Conservation (phyloP, 2,113 vertebrate species). For the Cinclus cinclus region DNA sequence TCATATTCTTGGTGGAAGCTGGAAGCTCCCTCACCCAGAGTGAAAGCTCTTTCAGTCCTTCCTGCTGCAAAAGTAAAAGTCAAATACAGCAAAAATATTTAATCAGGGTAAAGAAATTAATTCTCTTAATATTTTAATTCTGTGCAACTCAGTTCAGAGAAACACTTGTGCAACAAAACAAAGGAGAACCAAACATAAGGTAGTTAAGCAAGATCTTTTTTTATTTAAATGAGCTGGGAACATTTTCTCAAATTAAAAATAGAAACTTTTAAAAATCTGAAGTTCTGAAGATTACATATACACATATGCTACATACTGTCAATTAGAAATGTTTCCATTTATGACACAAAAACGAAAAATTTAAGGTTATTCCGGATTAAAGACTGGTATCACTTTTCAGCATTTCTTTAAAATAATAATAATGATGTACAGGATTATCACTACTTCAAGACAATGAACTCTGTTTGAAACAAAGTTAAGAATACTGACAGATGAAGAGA, state of each 20-base stretch:
- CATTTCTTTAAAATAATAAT: background rate
- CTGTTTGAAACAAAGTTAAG: background rate
- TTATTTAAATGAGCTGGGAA: conserved; percentile 65
- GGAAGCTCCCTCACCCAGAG: background rate
- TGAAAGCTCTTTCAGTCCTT: background rate
- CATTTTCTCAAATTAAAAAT: conserved; percentile 65
- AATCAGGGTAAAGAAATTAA: background rate
- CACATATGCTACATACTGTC: conserved; percentile 49
- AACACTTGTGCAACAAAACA: background rate
- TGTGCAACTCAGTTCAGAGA: background rate
- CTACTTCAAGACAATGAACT: background rate
- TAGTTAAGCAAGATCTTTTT: conserved; percentile 49
- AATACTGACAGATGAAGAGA: background rate
- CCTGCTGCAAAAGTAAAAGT: background rate
- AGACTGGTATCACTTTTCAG: background rate
- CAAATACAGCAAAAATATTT: background rate
- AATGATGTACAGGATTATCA: background rate
- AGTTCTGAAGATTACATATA: conserved; percentile 50
- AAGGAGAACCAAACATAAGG: background rate
- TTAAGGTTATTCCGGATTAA: conserved; percentile 18
- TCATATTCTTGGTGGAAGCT: background rate
- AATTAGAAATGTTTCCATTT: conserved; percentile 34
- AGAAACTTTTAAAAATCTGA: conserved; percentile 62
- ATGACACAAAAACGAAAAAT: background rate
- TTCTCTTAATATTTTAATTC: background rate